Evolutionary conservation across 2,888 invertebrate genomes (phyloP), one percentile per base, ranked within the genome.

Genomic region (Apodemia zela): DNA sequence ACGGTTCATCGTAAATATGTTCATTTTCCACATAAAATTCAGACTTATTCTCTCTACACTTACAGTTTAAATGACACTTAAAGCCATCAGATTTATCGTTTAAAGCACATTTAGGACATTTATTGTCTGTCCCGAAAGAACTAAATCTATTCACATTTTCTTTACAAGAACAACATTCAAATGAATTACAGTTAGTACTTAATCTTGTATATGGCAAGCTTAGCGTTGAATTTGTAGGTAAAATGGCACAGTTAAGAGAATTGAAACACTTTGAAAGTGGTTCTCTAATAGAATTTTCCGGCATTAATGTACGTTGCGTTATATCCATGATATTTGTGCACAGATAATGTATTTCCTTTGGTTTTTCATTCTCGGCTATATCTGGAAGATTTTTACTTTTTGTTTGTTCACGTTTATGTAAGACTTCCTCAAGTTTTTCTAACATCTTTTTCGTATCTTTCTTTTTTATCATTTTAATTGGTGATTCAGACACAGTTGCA

Each of bases 1-100:
- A 93, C 0, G 94, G 94, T 70, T 93, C 94, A 68, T 94, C 94
- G 74, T 94, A 94, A 33, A 94, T 93, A 70, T 93, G 94, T 70
- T 94, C 94, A 35, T 90, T 79, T 0, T 80, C 77, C 0, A 85
- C 66, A 47, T 82, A 88, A 67, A 89, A 90, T 66, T 83, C 80
- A 0, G 87, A 85, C 29, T 77, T 84, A 70, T 65, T 65, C 18
- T 63, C 69, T 51, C 75, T 75, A 69, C 87, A 89, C 11, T 82
- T 80, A 73, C 89, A 89, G 21, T 78, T 82, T 4, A 92, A 72
- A 74, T 91, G 89, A 63, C 91, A 91, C 72, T 88, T 87, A 54
- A 92, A 91, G 0, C 79, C 70, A 1, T 75, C 75, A 18, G 78
- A 69, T 60, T 78, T 84, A 0, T 81, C 80, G 8, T 81, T 86